Evolutionary conservation across 2,888 invertebrate species (phyloP).

Genomic region (Andrena bucephala): DNA sequence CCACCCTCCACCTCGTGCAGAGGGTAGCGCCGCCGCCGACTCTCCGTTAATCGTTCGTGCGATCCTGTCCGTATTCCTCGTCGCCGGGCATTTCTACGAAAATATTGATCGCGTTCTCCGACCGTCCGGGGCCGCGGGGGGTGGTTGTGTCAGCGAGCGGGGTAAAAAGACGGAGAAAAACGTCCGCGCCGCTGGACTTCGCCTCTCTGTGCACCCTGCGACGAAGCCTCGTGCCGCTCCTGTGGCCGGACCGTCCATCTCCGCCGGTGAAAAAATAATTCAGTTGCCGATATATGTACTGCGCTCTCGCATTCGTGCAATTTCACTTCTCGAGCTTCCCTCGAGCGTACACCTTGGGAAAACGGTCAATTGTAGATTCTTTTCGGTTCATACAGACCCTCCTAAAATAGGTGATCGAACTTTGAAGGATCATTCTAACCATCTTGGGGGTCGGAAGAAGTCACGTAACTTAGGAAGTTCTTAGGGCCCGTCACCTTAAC

Average conservation of each 20-base stretch:
- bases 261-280: constrained; percentile 41
- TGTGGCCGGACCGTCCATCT: not conserved
- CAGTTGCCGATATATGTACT: constrained; percentile 5
- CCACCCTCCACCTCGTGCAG: not conserved
- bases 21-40: constrained; percentile 21
- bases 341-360: not conserved
- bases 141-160: constrained; percentile 27
- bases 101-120: constrained; percentile 48
- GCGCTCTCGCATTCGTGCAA: not conserved
- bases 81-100: constrained; percentile 46
- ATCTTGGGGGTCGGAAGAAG: not conserved
- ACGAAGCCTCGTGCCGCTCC: not conserved
- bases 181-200: constrained; percentile 8
- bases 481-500: too few relatives aligned
- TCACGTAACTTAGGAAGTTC: not conserved
- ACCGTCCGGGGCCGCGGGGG: constrained; percentile 8
- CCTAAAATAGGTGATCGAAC: not conserved
- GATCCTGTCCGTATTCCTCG: constrained; percentile 48
- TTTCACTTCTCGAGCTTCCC: constrained; percentile 5
- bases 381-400: not conserved
- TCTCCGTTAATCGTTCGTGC: constrained; percentile 60
- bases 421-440: not conserved
- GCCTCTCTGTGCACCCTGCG: constrained; percentile 9
- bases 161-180: constrained; percentile 36
- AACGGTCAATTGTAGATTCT: constrained; percentile 12